Evolutionary conservation across 2,113 vertebrate species (phyloP).

Genomic region (Oreochromis tanganicae): DNA sequence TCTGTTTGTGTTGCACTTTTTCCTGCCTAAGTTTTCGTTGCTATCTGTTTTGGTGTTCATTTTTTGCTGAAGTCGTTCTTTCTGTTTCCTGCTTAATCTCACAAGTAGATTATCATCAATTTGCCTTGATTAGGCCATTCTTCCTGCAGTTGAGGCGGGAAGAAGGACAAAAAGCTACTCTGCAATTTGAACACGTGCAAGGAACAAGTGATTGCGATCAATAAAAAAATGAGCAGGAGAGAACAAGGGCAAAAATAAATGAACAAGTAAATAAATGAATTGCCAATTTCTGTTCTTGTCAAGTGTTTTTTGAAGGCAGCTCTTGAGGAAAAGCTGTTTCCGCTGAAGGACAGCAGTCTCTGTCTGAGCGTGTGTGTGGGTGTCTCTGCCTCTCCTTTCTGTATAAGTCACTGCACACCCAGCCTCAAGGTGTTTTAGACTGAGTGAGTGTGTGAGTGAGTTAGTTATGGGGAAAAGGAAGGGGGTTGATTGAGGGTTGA

Average conservation of each 20-base stretch:
- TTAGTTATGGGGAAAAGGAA: neutral
- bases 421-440: neutral
- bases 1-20: neutral
- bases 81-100: constrained; percentile 2
- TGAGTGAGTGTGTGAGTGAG: neutral
- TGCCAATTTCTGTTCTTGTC: constrained; percentile 54
- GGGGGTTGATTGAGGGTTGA: neutral
- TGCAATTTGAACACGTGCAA: constrained; percentile 58
- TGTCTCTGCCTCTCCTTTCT: neutral
- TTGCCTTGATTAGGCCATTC: constrained; percentile 56
- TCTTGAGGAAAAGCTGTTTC: constrained; percentile 58
- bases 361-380: neutral
- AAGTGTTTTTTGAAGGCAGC: constrained; percentile 51
- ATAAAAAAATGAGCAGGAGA: constrained; percentile 7
- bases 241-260: neutral
- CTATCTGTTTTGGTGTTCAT: neutral
- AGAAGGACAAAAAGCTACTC: constrained; percentile 13
- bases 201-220: constrained; percentile 60
- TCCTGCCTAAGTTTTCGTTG: neutral
- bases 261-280: constrained; percentile 47
- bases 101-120: constrained; percentile 48
- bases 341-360: constrained; percentile 6
- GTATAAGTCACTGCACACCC: neutral
- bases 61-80: constrained; percentile 6
- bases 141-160: constrained; percentile 19